These are phyloP conservation scores for Aphelenchoides fujianensis DNA, from an alignment of 1,140 invertebrate genomes.

Conservation along the genomic window DNA sequence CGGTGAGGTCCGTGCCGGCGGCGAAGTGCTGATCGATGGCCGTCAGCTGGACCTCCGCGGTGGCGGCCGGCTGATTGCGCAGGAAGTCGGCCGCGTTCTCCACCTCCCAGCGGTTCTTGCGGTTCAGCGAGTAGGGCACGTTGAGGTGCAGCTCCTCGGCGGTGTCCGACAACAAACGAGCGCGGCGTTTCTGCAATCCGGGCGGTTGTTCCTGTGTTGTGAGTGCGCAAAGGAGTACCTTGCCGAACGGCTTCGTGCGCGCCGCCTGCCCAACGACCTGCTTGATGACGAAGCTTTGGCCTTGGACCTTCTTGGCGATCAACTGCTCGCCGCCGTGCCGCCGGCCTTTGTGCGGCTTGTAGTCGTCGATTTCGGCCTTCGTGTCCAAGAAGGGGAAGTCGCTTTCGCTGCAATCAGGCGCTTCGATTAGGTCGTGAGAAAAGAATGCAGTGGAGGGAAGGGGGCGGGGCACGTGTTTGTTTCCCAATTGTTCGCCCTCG, in stretches of 20 bases:
- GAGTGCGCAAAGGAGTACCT: too few species aligned
- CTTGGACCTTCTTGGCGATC: slow-evolving; percentile 11
- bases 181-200: slow-evolving; percentile 27
- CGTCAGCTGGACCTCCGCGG: slow-evolving; percentile 13
- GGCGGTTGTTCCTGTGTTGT: too few species aligned
- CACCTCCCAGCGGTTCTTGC: slow-evolving; percentile 22
- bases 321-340: slow-evolving; percentile 20
- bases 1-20: slow-evolving; percentile 16
- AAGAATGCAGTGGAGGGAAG: too few species aligned
- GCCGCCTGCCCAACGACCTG: neutral
- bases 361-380: slow-evolving; percentile 24
- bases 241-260: slow-evolving; percentile 3
- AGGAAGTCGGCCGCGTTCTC: slow-evolving; percentile 18
- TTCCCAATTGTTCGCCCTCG: neutral
- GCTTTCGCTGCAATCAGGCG: slow-evolving; percentile 16
- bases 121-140: slow-evolving; percentile 24
- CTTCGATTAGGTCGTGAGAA: slow-evolving; percentile 7
- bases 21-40: slow-evolving; percentile 10
- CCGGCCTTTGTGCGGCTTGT: slow-evolving; percentile 17
- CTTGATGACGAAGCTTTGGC: slow-evolving; percentile 27
- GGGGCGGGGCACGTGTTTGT: too few species aligned
- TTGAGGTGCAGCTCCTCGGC: slow-evolving; percentile 8
- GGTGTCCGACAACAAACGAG: slow-evolving; percentile 21
- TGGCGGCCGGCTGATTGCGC: neutral
- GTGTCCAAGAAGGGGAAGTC: slow-evolving; percentile 23